Conservation (phyloP, 1,140 invertebrate species). For the Armadillidium nasatum region DNA sequence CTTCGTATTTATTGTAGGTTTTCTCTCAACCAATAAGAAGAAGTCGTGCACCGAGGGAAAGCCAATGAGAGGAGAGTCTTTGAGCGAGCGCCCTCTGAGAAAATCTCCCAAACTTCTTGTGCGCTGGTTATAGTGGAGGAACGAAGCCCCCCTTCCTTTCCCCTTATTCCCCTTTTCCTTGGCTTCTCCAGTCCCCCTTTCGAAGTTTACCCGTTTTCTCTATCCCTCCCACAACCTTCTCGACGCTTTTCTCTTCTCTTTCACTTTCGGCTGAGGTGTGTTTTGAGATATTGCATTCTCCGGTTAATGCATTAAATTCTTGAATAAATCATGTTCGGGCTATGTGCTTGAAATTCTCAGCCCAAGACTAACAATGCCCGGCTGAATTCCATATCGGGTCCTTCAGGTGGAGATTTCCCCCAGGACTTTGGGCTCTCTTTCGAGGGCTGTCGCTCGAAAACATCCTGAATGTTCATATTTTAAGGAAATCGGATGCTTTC, state of each 20-base stretch:
- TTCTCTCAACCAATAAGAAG: constrained; percentile 39
- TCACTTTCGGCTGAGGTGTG: constrained; percentile 25
- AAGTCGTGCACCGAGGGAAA: constrained; percentile 34
- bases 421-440: constrained; percentile 9
- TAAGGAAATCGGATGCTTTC: constrained; percentile 12
- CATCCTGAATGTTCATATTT: constrained; percentile 10
- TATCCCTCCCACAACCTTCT: constrained; percentile 6
- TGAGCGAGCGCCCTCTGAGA: constrained; percentile 43
- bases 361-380: constrained; percentile 6
- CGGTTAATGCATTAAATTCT: constrained; percentile 42
- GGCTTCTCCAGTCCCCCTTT: background rate
- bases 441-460: constrained; percentile 6
- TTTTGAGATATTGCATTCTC: constrained; percentile 42
- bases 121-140: constrained; percentile 36
- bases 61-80: constrained; percentile 38
- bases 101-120: constrained; percentile 44
- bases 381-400: constrained; percentile 11
- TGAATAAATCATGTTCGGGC: constrained; percentile 37
- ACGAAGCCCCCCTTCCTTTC: constrained; percentile 19
- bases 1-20: constrained; percentile 43
- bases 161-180: constrained; percentile 15
- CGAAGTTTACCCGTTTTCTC: background rate
- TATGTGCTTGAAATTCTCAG: background rate
- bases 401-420: constrained; percentile 10
- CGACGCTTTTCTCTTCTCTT: background rate